Conservation (phyloP, 2,888 invertebrate species). For the Tetragonisca angustula region DNA sequence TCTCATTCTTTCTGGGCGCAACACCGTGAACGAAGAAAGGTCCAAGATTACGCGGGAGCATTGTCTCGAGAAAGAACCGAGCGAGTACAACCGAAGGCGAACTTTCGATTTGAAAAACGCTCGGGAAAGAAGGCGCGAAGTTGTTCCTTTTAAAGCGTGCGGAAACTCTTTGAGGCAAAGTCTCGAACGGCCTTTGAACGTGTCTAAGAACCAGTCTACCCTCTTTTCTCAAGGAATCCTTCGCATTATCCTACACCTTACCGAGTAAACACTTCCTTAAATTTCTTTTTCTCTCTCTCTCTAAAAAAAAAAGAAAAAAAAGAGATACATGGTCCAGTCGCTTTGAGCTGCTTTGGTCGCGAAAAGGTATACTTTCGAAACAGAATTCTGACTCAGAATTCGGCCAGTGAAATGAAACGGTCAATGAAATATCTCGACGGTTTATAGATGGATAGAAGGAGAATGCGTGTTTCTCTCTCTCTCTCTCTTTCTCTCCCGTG, state of each 20-base stretch:
- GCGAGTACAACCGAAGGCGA: neutral
- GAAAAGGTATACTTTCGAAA: neutral
- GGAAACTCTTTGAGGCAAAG: conserved; percentile 21
- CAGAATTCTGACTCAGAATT: conserved; percentile 12
- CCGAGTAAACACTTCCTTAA: conserved; percentile 33
- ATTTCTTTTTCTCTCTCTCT: conserved; percentile 28
- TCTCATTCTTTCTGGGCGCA: too few species aligned
- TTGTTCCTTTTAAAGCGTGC: neutral
- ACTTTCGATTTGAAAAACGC: conserved; percentile 16
- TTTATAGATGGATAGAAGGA: neutral
- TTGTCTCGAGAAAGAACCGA: conserved; percentile 16
- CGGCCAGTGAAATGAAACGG: neutral
- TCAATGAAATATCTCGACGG: conserved; percentile 8
- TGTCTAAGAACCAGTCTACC: conserved; percentile 1
- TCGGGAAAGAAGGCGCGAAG: conserved; percentile 5
- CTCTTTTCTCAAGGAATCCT: conserved; percentile 15
- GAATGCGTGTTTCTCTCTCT: neutral
- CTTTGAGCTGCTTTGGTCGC: conserved; percentile 29
- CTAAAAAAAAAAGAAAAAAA: neutral
- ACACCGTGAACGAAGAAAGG: conserved; percentile 7
- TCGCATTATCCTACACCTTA: conserved; percentile 23
- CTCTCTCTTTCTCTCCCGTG: neutral
- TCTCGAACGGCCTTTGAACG: conserved; percentile 21
- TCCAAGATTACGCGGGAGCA: neutral
- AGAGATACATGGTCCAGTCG: conserved; percentile 19